Evolutionary conservation across 2,888 invertebrate genomes (phyloP).

Genomic region (Ganaspis brasiliensis): DNA sequence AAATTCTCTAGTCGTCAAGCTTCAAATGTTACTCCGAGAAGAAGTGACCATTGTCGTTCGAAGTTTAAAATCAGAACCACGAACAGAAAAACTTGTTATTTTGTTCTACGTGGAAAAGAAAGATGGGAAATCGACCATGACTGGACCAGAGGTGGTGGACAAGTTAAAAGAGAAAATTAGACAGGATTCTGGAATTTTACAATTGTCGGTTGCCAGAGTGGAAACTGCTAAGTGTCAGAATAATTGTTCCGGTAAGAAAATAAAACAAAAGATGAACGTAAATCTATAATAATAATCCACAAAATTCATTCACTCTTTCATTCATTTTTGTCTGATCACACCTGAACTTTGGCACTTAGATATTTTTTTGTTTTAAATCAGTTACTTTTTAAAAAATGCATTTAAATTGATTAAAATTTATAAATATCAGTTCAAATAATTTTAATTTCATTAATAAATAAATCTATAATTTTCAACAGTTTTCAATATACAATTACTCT

Average conservation of each 20-base stretch:
- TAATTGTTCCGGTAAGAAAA: constrained; percentile 88
- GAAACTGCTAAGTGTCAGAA: constrained; percentile 95
- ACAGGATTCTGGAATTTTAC: constrained; percentile 87
- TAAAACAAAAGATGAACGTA: too few relatives aligned
- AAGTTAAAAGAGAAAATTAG: constrained; percentile 86
- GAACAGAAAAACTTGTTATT: constrained; percentile 82
- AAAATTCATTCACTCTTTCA: too few relatives aligned
- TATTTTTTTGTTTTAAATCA: too few relatives aligned
- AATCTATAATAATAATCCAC: too few relatives aligned
- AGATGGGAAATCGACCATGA: constrained; percentile 80
- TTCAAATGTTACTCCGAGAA: constrained; percentile 90
- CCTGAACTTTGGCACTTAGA: too few relatives aligned
- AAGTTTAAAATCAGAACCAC: constrained; percentile 81
- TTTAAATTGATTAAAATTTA: too few relatives aligned
- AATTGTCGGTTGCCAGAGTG: constrained; percentile 88
- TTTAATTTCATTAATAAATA: too few relatives aligned
- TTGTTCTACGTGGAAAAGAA: constrained; percentile 87
- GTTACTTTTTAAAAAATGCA: too few relatives aligned
- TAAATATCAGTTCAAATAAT: too few relatives aligned
- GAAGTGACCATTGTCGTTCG: constrained; percentile 83
- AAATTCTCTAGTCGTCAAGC: constrained; percentile 89
- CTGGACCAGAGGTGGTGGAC: constrained; percentile 86
- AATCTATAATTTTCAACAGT: too few relatives aligned
- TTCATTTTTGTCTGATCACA: too few relatives aligned
- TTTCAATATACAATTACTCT: too few relatives aligned